Conservation (phyloP, 2,113 vertebrate genomes). For the Mustela nigripes region DNA sequence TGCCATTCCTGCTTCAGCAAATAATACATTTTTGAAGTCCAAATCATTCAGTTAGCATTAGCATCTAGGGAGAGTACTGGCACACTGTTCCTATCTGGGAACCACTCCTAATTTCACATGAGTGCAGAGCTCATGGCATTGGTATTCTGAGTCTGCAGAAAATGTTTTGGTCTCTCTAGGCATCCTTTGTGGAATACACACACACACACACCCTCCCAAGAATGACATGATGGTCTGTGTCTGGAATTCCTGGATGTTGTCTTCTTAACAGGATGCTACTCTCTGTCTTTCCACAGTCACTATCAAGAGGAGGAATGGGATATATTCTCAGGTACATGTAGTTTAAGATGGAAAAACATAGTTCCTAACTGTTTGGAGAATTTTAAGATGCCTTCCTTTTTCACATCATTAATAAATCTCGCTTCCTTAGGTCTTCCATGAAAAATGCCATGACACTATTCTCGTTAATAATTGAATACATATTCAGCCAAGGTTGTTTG, state of each 20-base stretch:
- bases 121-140: background rate
- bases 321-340: background rate
- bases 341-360: background rate
- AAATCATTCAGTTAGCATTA: background rate
- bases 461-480: background rate
- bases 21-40: background rate
- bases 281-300: background rate
- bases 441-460: background rate
- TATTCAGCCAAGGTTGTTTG: background rate
- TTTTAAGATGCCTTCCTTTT: background rate
- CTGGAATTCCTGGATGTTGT: background rate
- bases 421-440: background rate
- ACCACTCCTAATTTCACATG: background rate
- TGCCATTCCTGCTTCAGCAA: background rate
- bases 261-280: background rate
- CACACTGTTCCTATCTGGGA: background rate
- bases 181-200: background rate
- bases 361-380: background rate
- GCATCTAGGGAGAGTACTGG: accelerated
- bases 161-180: background rate
- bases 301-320: background rate
- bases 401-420: background rate
- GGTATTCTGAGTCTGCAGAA: background rate
- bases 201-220: background rate
- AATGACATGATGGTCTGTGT: background rate